Evolutionary conservation across 2,888 invertebrate genomes (phyloP).

Genomic region (Lysandra bellargus): DNA sequence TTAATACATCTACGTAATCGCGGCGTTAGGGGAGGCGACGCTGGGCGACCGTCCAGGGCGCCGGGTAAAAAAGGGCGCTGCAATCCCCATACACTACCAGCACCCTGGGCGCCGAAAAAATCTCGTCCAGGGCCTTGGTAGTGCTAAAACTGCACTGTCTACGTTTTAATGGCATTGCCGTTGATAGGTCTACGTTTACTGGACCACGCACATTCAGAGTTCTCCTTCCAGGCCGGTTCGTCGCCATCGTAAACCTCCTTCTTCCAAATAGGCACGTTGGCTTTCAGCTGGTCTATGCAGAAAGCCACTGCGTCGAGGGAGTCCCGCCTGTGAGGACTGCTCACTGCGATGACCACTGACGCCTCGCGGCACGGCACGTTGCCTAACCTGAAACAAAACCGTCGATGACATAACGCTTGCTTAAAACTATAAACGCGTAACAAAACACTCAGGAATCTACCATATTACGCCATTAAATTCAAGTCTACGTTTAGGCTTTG

Average conservation of each 20-base stretch:
- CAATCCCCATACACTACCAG: too few relatives aligned
- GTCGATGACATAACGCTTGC: background rate
- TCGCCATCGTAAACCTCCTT: constrained; percentile 90
- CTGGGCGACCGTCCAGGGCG: too few relatives aligned
- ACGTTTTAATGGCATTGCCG: constrained; percentile 31
- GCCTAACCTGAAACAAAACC: constrained; percentile 82
- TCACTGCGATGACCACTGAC: constrained; percentile 94
- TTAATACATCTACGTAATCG: background rate
- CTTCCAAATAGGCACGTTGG: constrained; percentile 96
- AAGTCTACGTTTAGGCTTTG: too few relatives aligned
- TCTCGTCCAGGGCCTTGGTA: too few relatives aligned
- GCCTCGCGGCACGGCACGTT: constrained; percentile 91
- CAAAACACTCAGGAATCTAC: too few relatives aligned
- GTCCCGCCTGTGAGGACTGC: constrained; percentile 91
- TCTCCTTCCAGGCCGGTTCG: constrained; percentile 87
- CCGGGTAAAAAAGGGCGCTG: too few relatives aligned
- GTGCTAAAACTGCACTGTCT: background rate
- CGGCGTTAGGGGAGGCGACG: background rate
- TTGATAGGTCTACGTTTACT: constrained; percentile 45
- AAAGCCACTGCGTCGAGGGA: constrained; percentile 90
- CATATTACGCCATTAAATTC: too few relatives aligned
- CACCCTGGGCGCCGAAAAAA: too few relatives aligned
- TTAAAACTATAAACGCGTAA: background rate
- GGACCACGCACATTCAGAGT: constrained; percentile 90
- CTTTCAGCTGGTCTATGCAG: constrained; percentile 92